These are phyloP conservation scores for Tragelaphus eurycerus DNA, from an alignment of 2,797 vertebrate species.

Conservation along the genomic window DNA sequence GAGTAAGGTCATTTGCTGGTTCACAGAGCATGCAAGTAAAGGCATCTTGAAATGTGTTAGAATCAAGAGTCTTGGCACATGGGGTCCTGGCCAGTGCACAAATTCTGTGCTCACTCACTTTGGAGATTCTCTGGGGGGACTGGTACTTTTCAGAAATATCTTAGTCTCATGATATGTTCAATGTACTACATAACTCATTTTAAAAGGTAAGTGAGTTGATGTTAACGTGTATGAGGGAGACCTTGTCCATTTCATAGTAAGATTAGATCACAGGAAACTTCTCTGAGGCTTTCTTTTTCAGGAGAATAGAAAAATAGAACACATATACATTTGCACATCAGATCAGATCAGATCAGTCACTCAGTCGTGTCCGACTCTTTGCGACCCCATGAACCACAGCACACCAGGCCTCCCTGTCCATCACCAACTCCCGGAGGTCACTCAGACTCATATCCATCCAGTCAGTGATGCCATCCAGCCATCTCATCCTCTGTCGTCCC, in stretches of 20 bases:
- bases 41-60: background rate
- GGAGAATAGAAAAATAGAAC: background rate
- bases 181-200: background rate
- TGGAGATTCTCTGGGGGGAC: background rate
- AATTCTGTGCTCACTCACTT: background rate
- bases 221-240: background rate
- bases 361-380: too few relatives aligned
- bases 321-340: background rate
- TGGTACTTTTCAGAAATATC: background rate
- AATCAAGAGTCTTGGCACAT: background rate
- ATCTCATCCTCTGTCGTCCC: too few relatives aligned
- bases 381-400: too few relatives aligned
- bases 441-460: too few relatives aligned
- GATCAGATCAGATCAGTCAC: too few relatives aligned
- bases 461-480: too few relatives aligned
- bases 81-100: background rate
- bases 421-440: too few relatives aligned
- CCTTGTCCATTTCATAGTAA: background rate
- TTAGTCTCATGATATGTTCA: background rate
- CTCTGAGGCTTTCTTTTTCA: background rate
- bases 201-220: background rate
- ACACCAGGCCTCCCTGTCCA: too few relatives aligned
- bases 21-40: background rate
- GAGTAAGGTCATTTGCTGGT: background rate
- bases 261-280: background rate